These are phyloP conservation scores for Todus mexicanus DNA, from an alignment of 2,797 vertebrate species.

Conservation along the genomic window DNA sequence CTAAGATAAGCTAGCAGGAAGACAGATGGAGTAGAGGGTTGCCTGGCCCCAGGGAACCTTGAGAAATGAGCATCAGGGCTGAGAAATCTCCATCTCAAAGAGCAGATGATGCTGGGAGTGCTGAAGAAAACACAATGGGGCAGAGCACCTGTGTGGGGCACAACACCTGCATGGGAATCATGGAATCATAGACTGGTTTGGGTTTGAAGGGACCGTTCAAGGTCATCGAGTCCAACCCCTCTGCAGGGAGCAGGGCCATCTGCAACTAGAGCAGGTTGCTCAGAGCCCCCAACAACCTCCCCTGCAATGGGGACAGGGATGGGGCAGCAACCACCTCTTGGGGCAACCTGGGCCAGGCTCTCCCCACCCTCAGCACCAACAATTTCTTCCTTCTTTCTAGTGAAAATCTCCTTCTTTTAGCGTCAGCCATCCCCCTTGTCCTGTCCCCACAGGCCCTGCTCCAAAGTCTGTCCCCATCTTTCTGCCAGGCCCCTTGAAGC, in stretches of 20 bases:
- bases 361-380: not conserved
- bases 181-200: not conserved
- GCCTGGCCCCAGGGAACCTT: not conserved
- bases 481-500: too few relatives aligned
- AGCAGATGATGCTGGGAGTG: not conserved
- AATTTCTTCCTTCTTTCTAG: not conserved
- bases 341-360: too few relatives aligned
- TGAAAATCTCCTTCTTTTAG: too few relatives aligned
- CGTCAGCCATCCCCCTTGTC: too few relatives aligned
- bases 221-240: not conserved
- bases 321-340: not conserved
- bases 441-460: too few relatives aligned
- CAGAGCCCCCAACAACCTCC: not conserved
- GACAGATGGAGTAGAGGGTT: not conserved
- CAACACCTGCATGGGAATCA: accelerated
- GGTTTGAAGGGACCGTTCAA: not conserved
- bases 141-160: not conserved
- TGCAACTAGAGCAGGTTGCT: not conserved
- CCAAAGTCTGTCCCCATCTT: too few relatives aligned
- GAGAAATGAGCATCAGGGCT: accelerated
- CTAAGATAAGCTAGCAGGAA: not conserved
- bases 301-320: not conserved
- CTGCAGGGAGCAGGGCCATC: not conserved
- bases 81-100: not conserved
- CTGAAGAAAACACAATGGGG: not conserved